Base-by-base conservation (phyloP, 1,140 invertebrate species). In the Druon quercuslanigerum region DNA sequence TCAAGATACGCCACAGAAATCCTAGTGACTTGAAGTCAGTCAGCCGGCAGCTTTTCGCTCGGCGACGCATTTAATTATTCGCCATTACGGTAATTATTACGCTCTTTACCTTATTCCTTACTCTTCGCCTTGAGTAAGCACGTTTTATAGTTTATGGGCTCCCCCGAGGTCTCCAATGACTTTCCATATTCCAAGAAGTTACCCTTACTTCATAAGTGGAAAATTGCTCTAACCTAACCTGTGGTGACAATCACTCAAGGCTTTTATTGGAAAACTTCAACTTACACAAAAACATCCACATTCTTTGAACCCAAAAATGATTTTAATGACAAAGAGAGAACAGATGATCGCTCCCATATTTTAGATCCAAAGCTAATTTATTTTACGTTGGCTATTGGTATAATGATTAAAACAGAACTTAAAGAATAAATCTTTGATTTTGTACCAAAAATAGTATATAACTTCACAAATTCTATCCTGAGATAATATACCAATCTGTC, bases 81-180 rank as follows among this genome's bases (percentile, higher is more conserved):
- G 20, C 17, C 33, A 76, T 75, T 79, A 56, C 54, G 25, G 73
- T 73, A 66, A 74, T 75, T 79, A 56, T 54, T 17, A 57, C 54
- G 13, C 33, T 73, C 50, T 76, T 81, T 76, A 79, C 79, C 71
- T 81, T 79, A 73, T 73, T 56, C 77, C n/a, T 57, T 40, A 72
- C 51, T 51, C 40, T 70, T 79, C 19, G 57, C 51, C 72, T 81
- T 60, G 72, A 79, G 80, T 66, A 79, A 76, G 74, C 74, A 51
- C 56, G 54, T 70, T 80, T 54, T 72, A 66, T 66, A 20, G 60
- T 20, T 66, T 66, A 40, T 66, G 60, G n/a, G 40, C 60, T 40
- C 25, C 0, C 6, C 40, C 33, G 33, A 40, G 60, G 25, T 40
- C 25, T 66, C 60, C 25, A 66, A 66, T 66, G 33, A n/a, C 60